Conservation (phyloP, 2,113 vertebrate species). For the Eulemur rufifrons region DNA sequence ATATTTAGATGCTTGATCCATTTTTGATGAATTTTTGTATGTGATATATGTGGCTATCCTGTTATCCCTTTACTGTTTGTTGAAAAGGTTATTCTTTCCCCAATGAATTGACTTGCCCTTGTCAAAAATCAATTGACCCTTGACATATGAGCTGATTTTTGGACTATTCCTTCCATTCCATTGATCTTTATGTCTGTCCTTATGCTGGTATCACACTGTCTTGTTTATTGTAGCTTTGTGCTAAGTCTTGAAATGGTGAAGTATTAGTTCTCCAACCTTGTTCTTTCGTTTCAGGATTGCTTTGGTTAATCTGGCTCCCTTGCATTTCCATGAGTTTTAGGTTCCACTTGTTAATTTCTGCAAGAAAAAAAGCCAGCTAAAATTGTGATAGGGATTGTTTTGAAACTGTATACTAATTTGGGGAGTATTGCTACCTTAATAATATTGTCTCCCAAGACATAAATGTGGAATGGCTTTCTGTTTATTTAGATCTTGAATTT, state of each 20-base stretch:
- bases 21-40: neutral
- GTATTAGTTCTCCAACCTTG: neutral
- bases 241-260: neutral
- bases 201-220: neutral
- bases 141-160: neutral
- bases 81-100: slow-evolving; percentile 22
- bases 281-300: neutral
- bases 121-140: neutral
- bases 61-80: neutral
- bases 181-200: neutral
- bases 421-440: neutral
- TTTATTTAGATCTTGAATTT: neutral
- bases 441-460: neutral
- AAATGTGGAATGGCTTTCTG: neutral
- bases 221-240: neutral
- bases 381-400: neutral
- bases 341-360: neutral
- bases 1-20: neutral
- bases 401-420: neutral
- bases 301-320: neutral
- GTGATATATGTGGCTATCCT: neutral
- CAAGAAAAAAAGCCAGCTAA: neutral
- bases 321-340: neutral
- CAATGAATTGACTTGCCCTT: neutral
- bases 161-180: neutral